Percentiles rank a stretch among this genome's conserved stretches.
These are phyloP conservation scores for Herpailurus yagouaroundi DNA, from an alignment of 2,113 vertebrate species.

Conservation along the genomic window DNA sequence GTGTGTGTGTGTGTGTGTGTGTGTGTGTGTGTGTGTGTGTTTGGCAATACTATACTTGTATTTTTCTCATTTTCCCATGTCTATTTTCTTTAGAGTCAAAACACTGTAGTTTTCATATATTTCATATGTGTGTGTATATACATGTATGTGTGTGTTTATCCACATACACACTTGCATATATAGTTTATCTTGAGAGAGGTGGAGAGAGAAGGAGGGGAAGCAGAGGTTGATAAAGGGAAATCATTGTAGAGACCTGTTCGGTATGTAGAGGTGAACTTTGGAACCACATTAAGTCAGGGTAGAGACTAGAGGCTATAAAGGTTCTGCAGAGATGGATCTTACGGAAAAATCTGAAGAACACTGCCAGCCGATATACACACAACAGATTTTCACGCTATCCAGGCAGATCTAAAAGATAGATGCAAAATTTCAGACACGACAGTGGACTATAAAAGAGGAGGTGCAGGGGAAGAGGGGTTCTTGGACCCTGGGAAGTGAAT, in stretches of 20 bases:
- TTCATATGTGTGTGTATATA: neutral
- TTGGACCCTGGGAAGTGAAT: neutral
- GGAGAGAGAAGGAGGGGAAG: neutral
- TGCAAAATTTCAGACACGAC: constrained; percentile 47
- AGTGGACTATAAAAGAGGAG: neutral
- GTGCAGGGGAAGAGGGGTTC: fast-evolving
- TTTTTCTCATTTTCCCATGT: constrained; percentile 29
- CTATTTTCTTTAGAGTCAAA: constrained; percentile 33
- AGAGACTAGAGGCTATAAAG: neutral
- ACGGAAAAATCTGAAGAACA: neutral
- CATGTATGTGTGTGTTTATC: neutral
- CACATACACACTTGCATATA: neutral
- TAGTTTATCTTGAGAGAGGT: constrained; percentile 11
- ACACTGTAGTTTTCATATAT: neutral
- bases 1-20: neutral
- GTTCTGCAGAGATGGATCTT: neutral
- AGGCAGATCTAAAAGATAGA: neutral
- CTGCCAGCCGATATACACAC: neutral
- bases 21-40: neutral
- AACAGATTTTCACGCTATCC: neutral
- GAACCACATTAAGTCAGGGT: constrained; percentile 62
- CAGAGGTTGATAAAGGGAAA: constrained; percentile 58
- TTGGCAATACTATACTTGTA: neutral
- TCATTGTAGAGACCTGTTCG: constrained; percentile 48
- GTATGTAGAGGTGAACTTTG: constrained; percentile 76